These are phyloP conservation scores for Phoebastria nigripes DNA, from an alignment of 2,797 vertebrate genomes.

Conservation along the genomic window DNA sequence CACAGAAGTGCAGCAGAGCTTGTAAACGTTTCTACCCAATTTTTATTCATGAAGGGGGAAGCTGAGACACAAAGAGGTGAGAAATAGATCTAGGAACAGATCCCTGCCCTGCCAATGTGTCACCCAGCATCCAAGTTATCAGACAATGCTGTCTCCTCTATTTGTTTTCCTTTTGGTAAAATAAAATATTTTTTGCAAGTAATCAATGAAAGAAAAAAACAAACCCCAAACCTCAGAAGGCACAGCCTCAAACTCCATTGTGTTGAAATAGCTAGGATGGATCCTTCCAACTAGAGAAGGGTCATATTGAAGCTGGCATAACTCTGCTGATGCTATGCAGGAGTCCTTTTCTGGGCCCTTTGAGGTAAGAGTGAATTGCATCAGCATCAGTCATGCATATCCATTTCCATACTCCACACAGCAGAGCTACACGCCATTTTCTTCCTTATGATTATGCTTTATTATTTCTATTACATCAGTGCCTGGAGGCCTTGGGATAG, in stretches of 20 bases:
- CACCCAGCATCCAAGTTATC: neutral
- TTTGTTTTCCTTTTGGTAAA: neutral
- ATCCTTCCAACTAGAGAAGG: neutral
- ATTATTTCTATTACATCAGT: constrained; percentile 62
- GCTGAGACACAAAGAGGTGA: neutral
- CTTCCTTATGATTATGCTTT: constrained; percentile 38
- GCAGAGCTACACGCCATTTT: constrained; percentile 15
- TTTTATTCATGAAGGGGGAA: neutral
- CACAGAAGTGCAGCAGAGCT: neutral
- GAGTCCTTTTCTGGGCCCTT: neutral
- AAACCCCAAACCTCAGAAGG: neutral
- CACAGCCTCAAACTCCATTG: neutral
- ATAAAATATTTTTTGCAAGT: neutral
- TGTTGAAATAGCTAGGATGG: neutral
- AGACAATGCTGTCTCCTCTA: neutral
- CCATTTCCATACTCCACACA: neutral
- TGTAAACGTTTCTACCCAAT: neutral
- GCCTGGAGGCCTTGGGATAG: constrained; percentile 59
- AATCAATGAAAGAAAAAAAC: neutral
- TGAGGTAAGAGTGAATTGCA: neutral
- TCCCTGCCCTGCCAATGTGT: neutral
- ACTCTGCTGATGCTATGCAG: neutral
- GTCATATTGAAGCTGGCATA: neutral
- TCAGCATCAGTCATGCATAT: neutral
- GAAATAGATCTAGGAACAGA: neutral